These are phyloP conservation scores for Telenomus remus DNA, from an alignment of 1,140 invertebrate species.

Conservation along the genomic window DNA sequence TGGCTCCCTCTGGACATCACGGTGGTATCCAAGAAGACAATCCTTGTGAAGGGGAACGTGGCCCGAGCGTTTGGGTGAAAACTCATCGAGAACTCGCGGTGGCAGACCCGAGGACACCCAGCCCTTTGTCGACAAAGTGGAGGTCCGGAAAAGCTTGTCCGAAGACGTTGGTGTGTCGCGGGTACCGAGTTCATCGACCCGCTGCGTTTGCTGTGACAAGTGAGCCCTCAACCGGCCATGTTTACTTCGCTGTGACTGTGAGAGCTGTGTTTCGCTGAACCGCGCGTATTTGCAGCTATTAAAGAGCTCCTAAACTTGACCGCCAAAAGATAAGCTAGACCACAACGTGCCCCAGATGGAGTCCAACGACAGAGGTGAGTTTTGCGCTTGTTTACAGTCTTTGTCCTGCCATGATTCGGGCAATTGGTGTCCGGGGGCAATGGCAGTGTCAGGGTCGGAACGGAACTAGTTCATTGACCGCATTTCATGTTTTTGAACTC, in stretches of 20 bases:
- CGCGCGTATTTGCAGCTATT: slow-evolving; percentile 55
- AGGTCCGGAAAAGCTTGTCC: background rate
- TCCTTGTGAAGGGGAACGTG: slow-evolving; percentile 33
- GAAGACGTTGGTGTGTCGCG: background rate
- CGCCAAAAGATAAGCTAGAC: slow-evolving; percentile 23
- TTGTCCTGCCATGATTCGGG: too few species aligned
- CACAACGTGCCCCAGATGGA: slow-evolving; percentile 61
- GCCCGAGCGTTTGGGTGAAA: background rate
- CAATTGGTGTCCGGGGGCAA: slow-evolving; percentile 68
- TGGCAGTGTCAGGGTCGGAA: slow-evolving; percentile 75
- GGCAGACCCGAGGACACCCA: background rate
- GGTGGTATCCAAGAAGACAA: slow-evolving; percentile 15
- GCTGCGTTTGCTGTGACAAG: slow-evolving; percentile 66
- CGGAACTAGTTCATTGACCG: slow-evolving; percentile 73
- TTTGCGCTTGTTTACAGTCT: too few species aligned
- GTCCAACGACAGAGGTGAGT: slow-evolving; percentile 72
- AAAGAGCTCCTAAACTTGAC: slow-evolving; percentile 2
- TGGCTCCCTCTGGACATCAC: slow-evolving; percentile 62
- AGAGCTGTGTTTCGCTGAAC: slow-evolving; percentile 52
- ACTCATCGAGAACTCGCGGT: background rate
- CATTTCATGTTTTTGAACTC: slow-evolving; percentile 54
- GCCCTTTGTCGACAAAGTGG: too few species aligned
- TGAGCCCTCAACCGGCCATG: slow-evolving; percentile 67
- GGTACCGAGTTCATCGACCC: slow-evolving; percentile 67
- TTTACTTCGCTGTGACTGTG: slow-evolving; percentile 70